Evolutionary conservation across 2,888 invertebrate genomes (phyloP).

Genomic region (Prosapia bicincta): DNA sequence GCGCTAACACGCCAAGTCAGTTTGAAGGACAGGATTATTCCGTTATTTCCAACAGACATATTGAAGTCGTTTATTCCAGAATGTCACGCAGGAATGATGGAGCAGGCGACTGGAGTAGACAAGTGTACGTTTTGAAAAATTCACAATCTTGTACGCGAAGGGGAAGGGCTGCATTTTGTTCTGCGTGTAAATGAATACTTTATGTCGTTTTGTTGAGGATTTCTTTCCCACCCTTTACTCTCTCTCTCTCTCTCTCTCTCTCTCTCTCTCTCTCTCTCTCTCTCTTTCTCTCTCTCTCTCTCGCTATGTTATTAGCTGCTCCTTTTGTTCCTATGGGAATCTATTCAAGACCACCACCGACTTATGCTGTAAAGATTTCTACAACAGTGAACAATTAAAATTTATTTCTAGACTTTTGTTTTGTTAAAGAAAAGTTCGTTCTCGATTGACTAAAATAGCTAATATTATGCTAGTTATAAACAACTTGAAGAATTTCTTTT

Average conservation of each 20-base stretch:
- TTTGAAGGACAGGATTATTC: not conserved
- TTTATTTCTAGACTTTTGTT: too few relatives aligned
- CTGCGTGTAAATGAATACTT: not conserved
- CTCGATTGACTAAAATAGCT: too few relatives aligned
- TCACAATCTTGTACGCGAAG: not conserved
- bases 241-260: too few relatives aligned
- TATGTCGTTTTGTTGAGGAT: not conserved
- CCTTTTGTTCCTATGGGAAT: not conserved
- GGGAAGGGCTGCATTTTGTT: not conserved
- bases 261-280: not conserved
- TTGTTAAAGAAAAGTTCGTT: too few relatives aligned
- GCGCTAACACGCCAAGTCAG: too few relatives aligned
- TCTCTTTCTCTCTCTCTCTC: not conserved
- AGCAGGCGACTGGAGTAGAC: too few relatives aligned
- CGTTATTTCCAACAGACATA: not conserved
- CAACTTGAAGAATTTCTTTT: too few relatives aligned
- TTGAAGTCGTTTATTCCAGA: not conserved
- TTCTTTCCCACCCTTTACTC: not conserved
- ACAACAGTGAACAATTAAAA: too few relatives aligned
- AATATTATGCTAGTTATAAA: too few relatives aligned
- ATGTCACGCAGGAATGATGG: not conserved
- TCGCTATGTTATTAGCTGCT: not conserved
- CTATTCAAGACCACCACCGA: too few relatives aligned
- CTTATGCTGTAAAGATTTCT: too few relatives aligned
- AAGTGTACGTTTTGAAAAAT: not conserved